Conservation (phyloP, 1,140 invertebrate genomes). For the Dendroctonus valens region DNA sequence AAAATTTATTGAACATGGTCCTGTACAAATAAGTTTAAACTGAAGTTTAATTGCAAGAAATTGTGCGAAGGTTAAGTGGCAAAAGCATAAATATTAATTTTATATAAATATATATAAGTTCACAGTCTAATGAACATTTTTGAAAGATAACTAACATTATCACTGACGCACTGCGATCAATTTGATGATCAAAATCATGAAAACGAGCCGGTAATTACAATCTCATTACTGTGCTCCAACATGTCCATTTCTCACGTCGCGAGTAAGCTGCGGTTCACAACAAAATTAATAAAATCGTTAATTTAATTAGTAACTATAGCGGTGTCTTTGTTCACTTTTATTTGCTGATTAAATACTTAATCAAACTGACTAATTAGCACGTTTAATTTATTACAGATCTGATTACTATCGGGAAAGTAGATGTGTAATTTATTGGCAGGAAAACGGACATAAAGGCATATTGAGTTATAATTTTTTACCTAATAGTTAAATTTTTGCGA, state of each 20-base stretch:
- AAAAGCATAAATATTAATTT: too few species aligned
- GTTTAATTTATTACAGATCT: constrained; percentile 16
- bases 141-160: background rate
- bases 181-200: constrained; percentile 15
- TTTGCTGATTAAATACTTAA: constrained; percentile 18
- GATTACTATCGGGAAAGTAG: background rate
- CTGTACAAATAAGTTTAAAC: too few species aligned
- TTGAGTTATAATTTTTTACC: background rate
- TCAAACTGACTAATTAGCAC: constrained; percentile 20
- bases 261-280: constrained; percentile 5
- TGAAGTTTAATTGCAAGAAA: too few species aligned
- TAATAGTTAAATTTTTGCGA: background rate
- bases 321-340: constrained; percentile 12
- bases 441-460: too few species aligned
- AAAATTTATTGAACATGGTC: too few species aligned
- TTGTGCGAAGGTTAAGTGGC: too few species aligned
- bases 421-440: too few species aligned
- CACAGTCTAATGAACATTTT: too few species aligned
- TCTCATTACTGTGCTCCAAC: constrained; percentile 14
- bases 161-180: constrained; percentile 6
- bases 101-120: too few species aligned
- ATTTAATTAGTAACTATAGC: constrained; percentile 17
- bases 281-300: constrained; percentile 27
- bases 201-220: constrained; percentile 6
- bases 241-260: constrained; percentile 13